Evolutionary conservation across 2,797 vertebrate genomes (phyloP).

Genomic region (Falco concolor): DNA sequence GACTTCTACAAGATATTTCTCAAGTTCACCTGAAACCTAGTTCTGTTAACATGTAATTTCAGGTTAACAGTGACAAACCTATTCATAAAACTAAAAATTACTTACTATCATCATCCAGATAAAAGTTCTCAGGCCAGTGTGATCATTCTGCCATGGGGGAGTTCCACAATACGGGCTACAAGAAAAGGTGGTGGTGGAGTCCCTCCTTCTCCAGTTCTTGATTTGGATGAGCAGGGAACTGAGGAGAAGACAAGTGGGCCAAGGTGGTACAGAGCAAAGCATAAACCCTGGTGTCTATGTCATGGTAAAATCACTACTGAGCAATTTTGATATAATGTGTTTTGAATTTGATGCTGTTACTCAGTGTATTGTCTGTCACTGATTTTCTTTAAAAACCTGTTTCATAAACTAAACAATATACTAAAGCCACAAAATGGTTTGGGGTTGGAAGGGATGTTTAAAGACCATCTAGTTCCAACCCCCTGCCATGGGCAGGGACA

Average conservation of each 20-base stretch:
- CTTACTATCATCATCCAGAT: neutral
- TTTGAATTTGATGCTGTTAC: neutral
- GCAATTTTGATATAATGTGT: neutral
- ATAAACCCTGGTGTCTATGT: neutral
- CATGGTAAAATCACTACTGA: neutral
- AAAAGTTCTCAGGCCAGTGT: neutral
- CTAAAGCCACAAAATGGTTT: neutral
- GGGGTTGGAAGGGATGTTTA: too few relatives aligned
- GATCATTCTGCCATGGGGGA: neutral
- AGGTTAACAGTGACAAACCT: neutral
- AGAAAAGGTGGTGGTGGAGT: neutral
- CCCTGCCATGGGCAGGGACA: too few relatives aligned
- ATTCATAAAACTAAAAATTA: neutral
- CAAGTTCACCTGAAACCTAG: neutral
- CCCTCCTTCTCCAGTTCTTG: neutral
- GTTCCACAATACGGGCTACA: neutral
- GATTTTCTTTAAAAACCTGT: neutral
- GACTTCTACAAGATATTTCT: neutral
- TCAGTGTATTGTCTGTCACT: neutral
- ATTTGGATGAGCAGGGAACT: neutral
- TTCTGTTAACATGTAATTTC: neutral
- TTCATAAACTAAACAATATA: neutral
- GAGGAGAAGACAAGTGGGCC: neutral
- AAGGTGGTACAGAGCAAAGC: neutral
- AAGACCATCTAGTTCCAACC: too few relatives aligned